These are phyloP conservation scores for Diplodus puntazzo DNA, from an alignment of 2,797 vertebrate species.

Conservation along the genomic window DNA sequence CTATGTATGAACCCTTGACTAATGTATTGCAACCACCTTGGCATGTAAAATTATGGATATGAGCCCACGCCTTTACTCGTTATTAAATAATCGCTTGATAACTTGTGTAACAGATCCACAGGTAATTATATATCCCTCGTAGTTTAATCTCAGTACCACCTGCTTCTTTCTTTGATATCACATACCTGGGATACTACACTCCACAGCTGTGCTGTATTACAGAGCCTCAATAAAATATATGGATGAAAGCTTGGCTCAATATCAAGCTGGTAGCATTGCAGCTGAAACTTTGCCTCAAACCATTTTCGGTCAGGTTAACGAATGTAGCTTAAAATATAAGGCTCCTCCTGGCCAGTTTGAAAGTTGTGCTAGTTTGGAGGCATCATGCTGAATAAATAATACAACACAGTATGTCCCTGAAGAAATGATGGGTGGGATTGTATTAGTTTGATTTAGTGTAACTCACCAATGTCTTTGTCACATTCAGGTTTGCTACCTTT, in stretches of 20 bases:
- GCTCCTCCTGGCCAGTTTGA: background rate
- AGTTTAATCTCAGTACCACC: background rate
- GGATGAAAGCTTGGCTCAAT: background rate
- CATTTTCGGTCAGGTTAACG: conserved; percentile 14
- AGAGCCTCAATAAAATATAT: conserved; percentile 1
- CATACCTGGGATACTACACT: background rate
- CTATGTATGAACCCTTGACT: background rate
- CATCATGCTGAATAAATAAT: background rate
- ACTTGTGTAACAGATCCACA: conserved; percentile 3
- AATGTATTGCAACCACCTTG: background rate
- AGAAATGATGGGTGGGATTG: background rate
- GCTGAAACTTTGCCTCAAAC: conserved; percentile 27
- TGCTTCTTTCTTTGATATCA: background rate
- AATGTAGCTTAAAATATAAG: conserved; percentile 2
- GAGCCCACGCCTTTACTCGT: background rate
- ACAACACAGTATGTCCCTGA: background rate
- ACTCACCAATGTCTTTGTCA: background rate
- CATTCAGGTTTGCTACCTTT: background rate
- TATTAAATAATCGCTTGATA: conserved; percentile 1
- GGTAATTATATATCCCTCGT: background rate
- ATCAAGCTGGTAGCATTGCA: conserved; percentile 2
- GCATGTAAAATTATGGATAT: background rate
- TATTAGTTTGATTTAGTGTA: background rate
- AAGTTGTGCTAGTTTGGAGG: background rate
- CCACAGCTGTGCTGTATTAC: conserved; percentile 3